phyloP scores from a whole-genome alignment of 2,797 vertebrate species.

The Luscinia megarhynchos region DNA sequence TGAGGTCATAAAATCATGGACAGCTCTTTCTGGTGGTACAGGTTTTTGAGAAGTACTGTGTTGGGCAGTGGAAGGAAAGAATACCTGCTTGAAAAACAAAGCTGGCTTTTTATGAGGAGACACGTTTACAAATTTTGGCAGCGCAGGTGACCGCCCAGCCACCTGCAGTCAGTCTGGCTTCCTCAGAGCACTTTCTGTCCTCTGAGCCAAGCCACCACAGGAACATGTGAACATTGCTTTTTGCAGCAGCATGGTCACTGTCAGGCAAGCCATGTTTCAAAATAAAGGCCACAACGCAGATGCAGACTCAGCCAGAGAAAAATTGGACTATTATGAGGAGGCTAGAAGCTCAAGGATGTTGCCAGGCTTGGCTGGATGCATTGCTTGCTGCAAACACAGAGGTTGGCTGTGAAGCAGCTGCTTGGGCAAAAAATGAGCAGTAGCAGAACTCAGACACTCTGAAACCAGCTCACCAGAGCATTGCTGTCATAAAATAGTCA shows the following conservation, averaged over 20 bases:
- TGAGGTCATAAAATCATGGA: background rate
- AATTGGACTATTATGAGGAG: accelerated
- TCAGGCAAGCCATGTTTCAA: background rate
- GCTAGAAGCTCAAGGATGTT: background rate
- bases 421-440: background rate
- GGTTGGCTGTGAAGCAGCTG: background rate
- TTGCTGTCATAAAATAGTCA: background rate
- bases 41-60: background rate
- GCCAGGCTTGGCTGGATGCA: background rate
- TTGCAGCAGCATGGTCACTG: background rate
- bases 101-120: background rate
- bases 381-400: background rate
- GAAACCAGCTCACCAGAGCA: background rate
- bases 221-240: background rate
- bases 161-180: background rate
- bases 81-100: background rate
- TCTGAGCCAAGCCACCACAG: background rate
- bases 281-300: background rate
- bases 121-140: background rate
- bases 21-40: background rate
- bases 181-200: background rate
- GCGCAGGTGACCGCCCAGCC: background rate
- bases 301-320: background rate
- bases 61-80: background rate
- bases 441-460: background rate